Percentiles rank a stretch among this genome's conserved stretches.
phyloP scores from a whole-genome alignment of 2,888 invertebrate species.

The Gisinianus flammeolus region DNA sequence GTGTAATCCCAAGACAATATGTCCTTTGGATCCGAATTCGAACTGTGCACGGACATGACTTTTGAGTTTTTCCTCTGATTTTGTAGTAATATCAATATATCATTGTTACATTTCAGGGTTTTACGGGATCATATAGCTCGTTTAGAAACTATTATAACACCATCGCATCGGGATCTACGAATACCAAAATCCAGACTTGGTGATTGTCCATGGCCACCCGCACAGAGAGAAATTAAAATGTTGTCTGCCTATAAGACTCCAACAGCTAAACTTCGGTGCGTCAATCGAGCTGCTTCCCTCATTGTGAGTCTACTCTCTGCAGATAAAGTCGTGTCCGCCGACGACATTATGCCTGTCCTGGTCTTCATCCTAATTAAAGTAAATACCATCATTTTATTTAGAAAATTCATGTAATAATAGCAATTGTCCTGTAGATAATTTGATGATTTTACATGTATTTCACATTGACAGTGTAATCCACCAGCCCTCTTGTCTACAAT shows the following conservation, averaged over 20 bases:
- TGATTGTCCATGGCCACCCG: constrained; percentile 95
- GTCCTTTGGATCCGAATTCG: too few species aligned
- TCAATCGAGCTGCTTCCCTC: constrained; percentile 85
- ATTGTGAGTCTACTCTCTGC: constrained; percentile 93
- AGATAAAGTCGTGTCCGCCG: constrained; percentile 76
- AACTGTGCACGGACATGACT: too few species aligned
- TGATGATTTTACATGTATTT: background rate
- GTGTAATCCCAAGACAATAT: too few species aligned
- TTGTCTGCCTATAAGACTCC: constrained; percentile 92
- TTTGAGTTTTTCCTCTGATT: too few species aligned
- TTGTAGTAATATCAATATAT: too few species aligned
- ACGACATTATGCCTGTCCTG: constrained; percentile 95
- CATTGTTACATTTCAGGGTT: constrained; percentile 67
- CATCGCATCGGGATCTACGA: constrained; percentile 78
- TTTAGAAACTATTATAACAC: constrained; percentile 75
- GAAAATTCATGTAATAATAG: too few species aligned
- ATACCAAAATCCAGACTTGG: constrained; percentile 70
- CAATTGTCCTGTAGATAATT: constrained; percentile 5
- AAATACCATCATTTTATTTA: too few species aligned
- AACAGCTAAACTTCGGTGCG: constrained; percentile 81
- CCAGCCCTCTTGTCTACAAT: constrained; percentile 91
- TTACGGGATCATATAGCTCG: constrained; percentile 87
- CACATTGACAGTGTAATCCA: constrained; percentile 82
- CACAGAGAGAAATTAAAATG: constrained; percentile 85
- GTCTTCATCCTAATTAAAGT: constrained; percentile 96